A percentile compares a stretch with the other conserved stretches of the same genome.
These are phyloP conservation scores for Actenoides lindsayi DNA, from an alignment of 2,113 vertebrate species.

Conservation along the genomic window DNA sequence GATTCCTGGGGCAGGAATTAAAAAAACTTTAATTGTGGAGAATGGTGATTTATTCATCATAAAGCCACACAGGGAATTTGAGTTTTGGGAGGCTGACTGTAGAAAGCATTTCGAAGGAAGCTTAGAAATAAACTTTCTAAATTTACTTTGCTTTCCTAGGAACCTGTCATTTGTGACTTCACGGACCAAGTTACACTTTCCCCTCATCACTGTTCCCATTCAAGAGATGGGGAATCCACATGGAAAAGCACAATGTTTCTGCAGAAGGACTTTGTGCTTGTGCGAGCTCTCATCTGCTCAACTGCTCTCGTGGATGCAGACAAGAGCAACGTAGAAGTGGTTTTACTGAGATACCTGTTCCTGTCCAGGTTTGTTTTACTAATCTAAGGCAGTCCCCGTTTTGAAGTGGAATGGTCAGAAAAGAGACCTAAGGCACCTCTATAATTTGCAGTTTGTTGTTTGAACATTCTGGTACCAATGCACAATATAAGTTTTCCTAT, in stretches of 20 bases:
- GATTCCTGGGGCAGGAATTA: neutral
- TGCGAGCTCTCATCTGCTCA: neutral
- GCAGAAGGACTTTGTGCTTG: neutral
- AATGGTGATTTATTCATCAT: neutral
- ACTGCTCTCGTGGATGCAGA: neutral
- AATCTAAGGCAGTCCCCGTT: neutral
- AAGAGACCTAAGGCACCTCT: neutral
- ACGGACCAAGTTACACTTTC: neutral
- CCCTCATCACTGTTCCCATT: neutral
- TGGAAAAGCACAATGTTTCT: neutral
- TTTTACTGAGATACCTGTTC: neutral
- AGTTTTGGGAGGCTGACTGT: neutral
- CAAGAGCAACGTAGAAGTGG: neutral
- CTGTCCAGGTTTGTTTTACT: neutral
- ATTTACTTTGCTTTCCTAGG: neutral
- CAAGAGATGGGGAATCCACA: neutral
- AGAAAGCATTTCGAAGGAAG: neutral
- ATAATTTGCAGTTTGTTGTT: neutral
- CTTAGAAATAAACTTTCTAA: neutral
- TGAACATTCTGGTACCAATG: neutral
- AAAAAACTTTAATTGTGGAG: conserved; percentile 5
- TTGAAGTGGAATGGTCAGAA: neutral
- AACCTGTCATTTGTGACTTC: neutral
- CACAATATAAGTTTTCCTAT: neutral
- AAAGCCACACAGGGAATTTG: neutral